Evolutionary conservation across 1,140 invertebrate genomes (phyloP), one percentile per base, ranked within the genome.

Genomic region (Aradophagus sp.): DNA sequence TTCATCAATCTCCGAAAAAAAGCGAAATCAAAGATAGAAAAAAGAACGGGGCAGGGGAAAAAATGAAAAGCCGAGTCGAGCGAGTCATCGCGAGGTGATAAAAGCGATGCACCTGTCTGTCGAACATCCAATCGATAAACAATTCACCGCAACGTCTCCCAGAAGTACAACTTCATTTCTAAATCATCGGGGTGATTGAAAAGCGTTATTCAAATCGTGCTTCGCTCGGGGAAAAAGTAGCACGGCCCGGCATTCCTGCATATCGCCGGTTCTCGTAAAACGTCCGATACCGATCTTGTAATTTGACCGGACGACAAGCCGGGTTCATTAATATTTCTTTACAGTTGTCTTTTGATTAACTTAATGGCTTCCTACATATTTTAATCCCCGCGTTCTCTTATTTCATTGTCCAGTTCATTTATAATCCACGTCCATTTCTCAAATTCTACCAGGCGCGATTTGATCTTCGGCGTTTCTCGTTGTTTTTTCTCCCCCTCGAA

Each of bases 331-430:
- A 66, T 56, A 55, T 50, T 42, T 48, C 41, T 48, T 42, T 66
- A 48, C 29, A 42, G 63, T 67, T 58, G 63, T 66, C 35, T 38
- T 42, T 19, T 44, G 63, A 67, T 52, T 26, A 58, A 58, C 16
- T 58, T 56, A 66, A 66, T 58, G 53, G 45, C 36, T 52, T 34
- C 45, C 26, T 34, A 45, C 52, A 67, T 67, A 58, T 58, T 67
- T 56, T 35, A 58, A 55, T 55, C 47, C 36, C 12, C 27, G 12
- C 27, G 45, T 53, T 55, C 66, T 62, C 50, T 20, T 48, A 44
- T 55, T 61, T 56, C 66, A 39, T 52, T 41, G 66, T 47, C 29
- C 20, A n/a, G 35, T 41, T 50, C 65, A 41, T 53, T 55, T 61
- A 50, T 23, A 26, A 45, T 34, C 55, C 32, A n/a, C 39, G 47